These are phyloP conservation scores for Bryconaethiops microstoma DNA, from an alignment of 2,797 vertebrate genomes.

Conservation along the genomic window DNA sequence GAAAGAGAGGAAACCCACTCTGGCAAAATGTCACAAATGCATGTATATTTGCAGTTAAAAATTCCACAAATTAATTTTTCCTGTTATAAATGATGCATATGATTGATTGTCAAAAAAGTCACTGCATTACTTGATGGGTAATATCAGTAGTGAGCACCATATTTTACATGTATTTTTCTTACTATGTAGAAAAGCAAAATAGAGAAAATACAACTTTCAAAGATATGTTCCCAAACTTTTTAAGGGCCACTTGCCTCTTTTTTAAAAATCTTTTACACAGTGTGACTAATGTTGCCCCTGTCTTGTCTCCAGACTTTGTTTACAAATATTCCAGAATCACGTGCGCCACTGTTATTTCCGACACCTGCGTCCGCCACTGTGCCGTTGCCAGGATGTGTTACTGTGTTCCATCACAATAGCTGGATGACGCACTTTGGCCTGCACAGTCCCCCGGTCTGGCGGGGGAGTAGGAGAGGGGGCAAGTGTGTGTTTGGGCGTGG, in stretches of 20 bases:
- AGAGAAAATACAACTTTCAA: not conserved
- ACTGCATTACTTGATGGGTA: too few relatives aligned
- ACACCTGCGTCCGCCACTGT: conserved; percentile 61
- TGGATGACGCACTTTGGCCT: conserved; percentile 67
- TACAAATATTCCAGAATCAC: conserved; percentile 69
- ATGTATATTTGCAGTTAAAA: too few relatives aligned
- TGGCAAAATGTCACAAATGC: too few relatives aligned
- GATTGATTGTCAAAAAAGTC: too few relatives aligned
- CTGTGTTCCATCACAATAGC: conserved; percentile 66
- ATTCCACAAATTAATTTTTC: too few relatives aligned
- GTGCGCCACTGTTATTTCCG: conserved; percentile 60
- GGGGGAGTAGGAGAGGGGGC: not conserved
- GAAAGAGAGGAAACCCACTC: too few relatives aligned
- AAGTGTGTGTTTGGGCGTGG: not conserved
- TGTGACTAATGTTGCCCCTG: not conserved
- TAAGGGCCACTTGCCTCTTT: not conserved
- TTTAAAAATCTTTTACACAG: not conserved
- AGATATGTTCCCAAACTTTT: not conserved
- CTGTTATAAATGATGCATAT: too few relatives aligned
- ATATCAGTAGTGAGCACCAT: too few relatives aligned
- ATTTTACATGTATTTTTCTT: not conserved
- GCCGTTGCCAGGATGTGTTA: conserved; percentile 68
- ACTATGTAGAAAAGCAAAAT: not conserved
- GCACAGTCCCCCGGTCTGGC: not conserved
- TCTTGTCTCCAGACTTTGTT: conserved; percentile 54